Base-by-base conservation (phyloP, 2,888 invertebrate genomes). In the Drosophila recens region DNA sequence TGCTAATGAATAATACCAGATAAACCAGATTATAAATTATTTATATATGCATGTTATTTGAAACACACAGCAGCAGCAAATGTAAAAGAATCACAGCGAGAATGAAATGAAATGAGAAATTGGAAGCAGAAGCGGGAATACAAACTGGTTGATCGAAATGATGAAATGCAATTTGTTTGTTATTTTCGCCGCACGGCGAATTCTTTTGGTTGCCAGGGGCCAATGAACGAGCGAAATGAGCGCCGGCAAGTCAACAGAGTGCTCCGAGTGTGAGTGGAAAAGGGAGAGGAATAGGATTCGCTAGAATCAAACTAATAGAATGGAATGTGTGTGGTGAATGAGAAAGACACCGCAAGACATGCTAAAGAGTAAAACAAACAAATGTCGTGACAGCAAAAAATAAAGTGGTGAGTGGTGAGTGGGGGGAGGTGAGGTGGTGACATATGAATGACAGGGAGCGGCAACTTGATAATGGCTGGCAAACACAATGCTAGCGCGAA, bases 111-210 rank as follows among this genome's bases (percentile, higher is more conserved):
- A 23, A 20, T 17, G n/a, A 23, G 23, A 40, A 40, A 23, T 3
- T 15, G 4, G 15, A 61, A 61, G 33, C 23, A 42, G 13, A 40
- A 33, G n/a, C 33, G 23, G 11, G 34, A 36, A 9, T 36, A 43
- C 13, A 67, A 75, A 73, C 63, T 46, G 63, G 54, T 63, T 75
- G 34, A 42, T 15, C 11, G 3, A 54, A 51, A 62, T 80, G 59
- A 79, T 75, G 51, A 75, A 80, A 65, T 80, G 76, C 76, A 75
- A 64, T 79, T 75, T 48, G 45, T 53, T 23, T 48, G 43, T 17
- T 54, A 34, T 30, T 45, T 42, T 63, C 54, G 42, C 43, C 40
- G 15, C 38, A 17, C 33, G 36, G 58, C 43, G 51, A 43, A 3
- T 61, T 59, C 45, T 51, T 17, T 57, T 30, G 43, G 75, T 65